Evolutionary conservation across 2,797 vertebrate genomes (phyloP).

Genomic region (Sebastes aleutianus): DNA sequence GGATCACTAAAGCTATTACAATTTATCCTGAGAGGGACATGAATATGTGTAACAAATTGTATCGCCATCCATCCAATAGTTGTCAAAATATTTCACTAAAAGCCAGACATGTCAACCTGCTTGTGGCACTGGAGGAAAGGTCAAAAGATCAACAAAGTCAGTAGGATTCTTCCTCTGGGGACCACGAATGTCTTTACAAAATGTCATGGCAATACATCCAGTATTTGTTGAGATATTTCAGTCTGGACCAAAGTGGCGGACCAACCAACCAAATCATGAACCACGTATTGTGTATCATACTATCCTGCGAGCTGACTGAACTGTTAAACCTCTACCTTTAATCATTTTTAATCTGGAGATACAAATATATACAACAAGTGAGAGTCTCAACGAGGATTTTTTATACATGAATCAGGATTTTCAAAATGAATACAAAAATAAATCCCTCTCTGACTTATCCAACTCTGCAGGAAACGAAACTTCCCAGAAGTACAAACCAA

Average conservation of each 20-base stretch:
- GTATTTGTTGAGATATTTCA: not conserved
- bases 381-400: not conserved
- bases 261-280: not conserved
- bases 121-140: not conserved
- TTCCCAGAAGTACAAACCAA: slow-evolving; percentile 46
- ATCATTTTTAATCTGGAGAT: not conserved
- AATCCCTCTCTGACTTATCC: not conserved
- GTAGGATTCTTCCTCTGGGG: not conserved
- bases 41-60: not conserved
- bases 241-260: not conserved
- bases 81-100: not conserved
- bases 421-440: slow-evolving; percentile 14
- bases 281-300: not conserved
- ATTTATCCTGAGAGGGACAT: not conserved
- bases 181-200: not conserved
- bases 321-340: not conserved
- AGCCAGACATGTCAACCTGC: not conserved
- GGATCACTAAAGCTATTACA: not conserved
- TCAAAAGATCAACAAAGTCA: not conserved
- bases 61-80: not conserved
- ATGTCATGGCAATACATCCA: not conserved
- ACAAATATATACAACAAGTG: not conserved
- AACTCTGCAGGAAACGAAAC: slow-evolving; percentile 31
- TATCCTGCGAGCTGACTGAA: not conserved
- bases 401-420: slow-evolving; percentile 12